Evolutionary conservation across 2,888 invertebrate species (phyloP).

Genomic region (Odontocerum albicorne): DNA sequence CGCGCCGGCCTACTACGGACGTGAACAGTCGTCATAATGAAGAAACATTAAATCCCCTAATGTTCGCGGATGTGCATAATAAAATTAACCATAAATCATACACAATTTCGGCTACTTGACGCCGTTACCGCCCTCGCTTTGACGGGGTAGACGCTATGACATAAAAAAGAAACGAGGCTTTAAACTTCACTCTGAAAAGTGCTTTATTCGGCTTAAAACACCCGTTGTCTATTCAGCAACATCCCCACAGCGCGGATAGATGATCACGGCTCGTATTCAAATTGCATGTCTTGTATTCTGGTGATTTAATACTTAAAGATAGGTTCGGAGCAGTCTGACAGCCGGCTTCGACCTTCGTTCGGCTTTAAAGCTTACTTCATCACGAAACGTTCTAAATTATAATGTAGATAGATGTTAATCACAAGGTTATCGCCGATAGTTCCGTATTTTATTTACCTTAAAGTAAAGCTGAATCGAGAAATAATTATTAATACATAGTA

Average conservation of each 20-base stretch:
- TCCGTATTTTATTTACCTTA: no score
- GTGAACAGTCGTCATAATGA: slow-evolving; percentile 32
- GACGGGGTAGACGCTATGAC: no score
- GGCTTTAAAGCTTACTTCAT: no score
- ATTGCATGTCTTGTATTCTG: no score
- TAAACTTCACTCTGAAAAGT: neutral
- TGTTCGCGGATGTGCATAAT: slow-evolving; percentile 29
- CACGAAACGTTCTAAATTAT: no score
- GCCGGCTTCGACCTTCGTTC: no score
- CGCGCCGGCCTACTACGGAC: slow-evolving; percentile 8
- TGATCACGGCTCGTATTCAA: slow-evolving; percentile 1
- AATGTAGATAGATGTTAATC: no score
- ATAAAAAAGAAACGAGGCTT: neutral
- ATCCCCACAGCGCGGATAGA: slow-evolving; percentile 8
- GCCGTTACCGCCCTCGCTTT: slow-evolving; percentile 13
- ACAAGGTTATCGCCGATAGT: no score
- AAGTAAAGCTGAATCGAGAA: no score
- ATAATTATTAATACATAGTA: no score
- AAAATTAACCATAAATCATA: slow-evolving; percentile 29
- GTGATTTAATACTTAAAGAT: no score
- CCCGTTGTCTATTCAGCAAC: slow-evolving; percentile 24
- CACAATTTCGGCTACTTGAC: slow-evolving; percentile 17
- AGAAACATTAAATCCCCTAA: slow-evolving; percentile 29
- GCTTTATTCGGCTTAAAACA: neutral
- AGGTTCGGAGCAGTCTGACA: no score